Conservation (phyloP, 2,113 vertebrate species). For the Oncorhynchus nerka region DNA sequence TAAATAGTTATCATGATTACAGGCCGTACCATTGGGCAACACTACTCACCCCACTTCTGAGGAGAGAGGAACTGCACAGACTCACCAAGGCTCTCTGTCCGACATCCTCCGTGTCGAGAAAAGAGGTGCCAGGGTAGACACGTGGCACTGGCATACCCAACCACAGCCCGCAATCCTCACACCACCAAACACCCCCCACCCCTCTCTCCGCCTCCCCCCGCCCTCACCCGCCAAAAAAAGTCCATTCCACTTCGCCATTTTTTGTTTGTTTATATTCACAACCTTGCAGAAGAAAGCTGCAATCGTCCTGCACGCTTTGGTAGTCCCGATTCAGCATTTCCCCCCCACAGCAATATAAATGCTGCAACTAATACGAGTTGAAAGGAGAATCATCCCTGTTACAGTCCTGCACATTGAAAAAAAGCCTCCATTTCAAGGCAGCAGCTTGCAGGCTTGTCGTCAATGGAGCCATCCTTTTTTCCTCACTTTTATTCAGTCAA, state of each 20-base stretch:
- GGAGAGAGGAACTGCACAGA: conserved; percentile 61
- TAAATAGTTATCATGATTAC: conserved; percentile 43
- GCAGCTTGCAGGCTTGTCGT: conserved; percentile 38
- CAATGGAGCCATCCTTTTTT: conserved; percentile 44
- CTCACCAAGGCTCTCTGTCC: conserved; percentile 65
- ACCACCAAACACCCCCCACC: conserved; percentile 4
- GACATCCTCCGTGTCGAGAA: conserved; percentile 69
- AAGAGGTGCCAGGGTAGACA: conserved; percentile 73
- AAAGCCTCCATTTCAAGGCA: conserved; percentile 38
- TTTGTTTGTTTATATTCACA: conserved; percentile 49
- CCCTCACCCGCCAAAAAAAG: conserved; percentile 40
- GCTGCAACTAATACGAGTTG: conserved; percentile 37
- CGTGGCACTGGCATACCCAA: conserved; percentile 79
- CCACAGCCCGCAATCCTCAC: conserved; percentile 71
- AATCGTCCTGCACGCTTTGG: neutral
- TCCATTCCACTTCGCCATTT: conserved; percentile 53
- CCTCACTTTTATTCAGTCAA: conserved; percentile 48
- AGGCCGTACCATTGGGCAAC: conserved; percentile 57
- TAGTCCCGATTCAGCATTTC: conserved; percentile 12
- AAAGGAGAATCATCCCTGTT: conserved; percentile 48
- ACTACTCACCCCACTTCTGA: conserved; percentile 76
- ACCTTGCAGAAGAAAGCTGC: neutral
- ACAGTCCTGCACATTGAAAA: conserved; percentile 33
- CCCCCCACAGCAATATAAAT: conserved; percentile 40
- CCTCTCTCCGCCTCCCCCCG: conserved; percentile 15